A percentile compares a stretch with the other conserved stretches of the same genome.
Evolutionary conservation across 2,888 invertebrate species (phyloP).

Genomic region (Lymantria monacha): DNA sequence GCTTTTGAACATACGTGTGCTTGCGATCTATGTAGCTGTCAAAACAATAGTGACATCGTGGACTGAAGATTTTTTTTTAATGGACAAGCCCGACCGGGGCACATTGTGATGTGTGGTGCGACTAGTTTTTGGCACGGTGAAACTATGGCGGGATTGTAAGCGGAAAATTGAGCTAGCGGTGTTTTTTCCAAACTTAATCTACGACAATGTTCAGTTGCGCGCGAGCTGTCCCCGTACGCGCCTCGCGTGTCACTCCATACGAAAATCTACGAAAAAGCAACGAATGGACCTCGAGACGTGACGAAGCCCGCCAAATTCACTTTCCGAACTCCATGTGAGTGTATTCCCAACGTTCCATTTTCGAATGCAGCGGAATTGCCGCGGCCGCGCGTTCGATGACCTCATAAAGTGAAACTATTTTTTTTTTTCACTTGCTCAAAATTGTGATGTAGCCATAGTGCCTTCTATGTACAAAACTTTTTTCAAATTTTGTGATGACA

Average conservation of each 20-base stretch:
- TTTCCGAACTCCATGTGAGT: conserved; percentile 49
- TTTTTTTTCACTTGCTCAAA: conserved; percentile 71
- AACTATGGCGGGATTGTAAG: conserved; percentile 54
- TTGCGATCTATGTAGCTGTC: conserved; percentile 63
- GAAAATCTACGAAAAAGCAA: conserved; percentile 58
- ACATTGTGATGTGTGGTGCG: conserved; percentile 38
- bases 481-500: conserved; percentile 70
- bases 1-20: conserved; percentile 46
- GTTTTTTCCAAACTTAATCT: conserved; percentile 77
- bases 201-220: conserved; percentile 79
- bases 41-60: conserved; percentile 63
- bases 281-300: conserved; percentile 59
- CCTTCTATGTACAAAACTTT: conserved; percentile 68
- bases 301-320: conserved; percentile 52
- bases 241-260: conserved; percentile 51
- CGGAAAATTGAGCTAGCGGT: conserved; percentile 76
- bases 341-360: conserved; percentile 53
- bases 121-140: conserved; percentile 58
- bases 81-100: conserved; percentile 21
- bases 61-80: conserved; percentile 31
- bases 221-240: conserved; percentile 72
- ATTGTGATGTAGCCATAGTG: conserved; percentile 76
- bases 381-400: conserved; percentile 58
- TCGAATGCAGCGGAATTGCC: conserved; percentile 53
- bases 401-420: conserved; percentile 63